Evolutionary conservation across 2,113 vertebrate species (phyloP).

Genomic region (Coracopsis vasa): DNA sequence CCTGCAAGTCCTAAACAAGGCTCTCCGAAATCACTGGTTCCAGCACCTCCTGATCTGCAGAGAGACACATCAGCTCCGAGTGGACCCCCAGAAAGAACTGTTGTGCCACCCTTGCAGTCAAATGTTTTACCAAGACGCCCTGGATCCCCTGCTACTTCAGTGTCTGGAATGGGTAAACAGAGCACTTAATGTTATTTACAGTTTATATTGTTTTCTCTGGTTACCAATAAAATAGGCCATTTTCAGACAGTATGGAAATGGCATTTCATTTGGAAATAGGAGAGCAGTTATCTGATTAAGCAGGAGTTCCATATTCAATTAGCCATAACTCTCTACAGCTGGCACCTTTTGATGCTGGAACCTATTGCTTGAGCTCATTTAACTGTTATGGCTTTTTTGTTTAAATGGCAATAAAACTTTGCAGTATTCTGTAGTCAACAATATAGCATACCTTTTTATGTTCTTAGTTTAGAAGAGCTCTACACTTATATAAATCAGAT

Average conservation of each 20-base stretch:
- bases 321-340: slow-evolving; percentile 87
- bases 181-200: slow-evolving; percentile 86
- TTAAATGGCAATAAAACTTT: slow-evolving; percentile 88
- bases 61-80: slow-evolving; percentile 83
- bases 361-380: slow-evolving; percentile 85
- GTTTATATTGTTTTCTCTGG: slow-evolving; percentile 85
- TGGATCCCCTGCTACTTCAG: slow-evolving; percentile 87
- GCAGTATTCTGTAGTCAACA: slow-evolving; percentile 81
- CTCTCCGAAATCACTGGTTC: slow-evolving; percentile 70
- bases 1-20: slow-evolving; percentile 67
- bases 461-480: slow-evolving; percentile 75
- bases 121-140: slow-evolving; percentile 84
- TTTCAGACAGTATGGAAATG: slow-evolving; percentile 83
- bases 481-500: slow-evolving; percentile 74
- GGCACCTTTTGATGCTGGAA: slow-evolving; percentile 83
- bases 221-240: slow-evolving; percentile 83
- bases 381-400: slow-evolving; percentile 85
- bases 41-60: slow-evolving; percentile 74
- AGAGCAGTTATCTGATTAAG: slow-evolving; percentile 86
- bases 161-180: slow-evolving; percentile 93
- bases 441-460: slow-evolving; percentile 80
- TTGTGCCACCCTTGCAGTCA: slow-evolving; percentile 80
- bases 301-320: slow-evolving; percentile 87
- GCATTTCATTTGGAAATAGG: slow-evolving; percentile 84
- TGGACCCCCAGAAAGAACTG: slow-evolving; percentile 85